Conservation (phyloP, 1,140 invertebrate species). For the Drosophila pruinosa region DNA sequence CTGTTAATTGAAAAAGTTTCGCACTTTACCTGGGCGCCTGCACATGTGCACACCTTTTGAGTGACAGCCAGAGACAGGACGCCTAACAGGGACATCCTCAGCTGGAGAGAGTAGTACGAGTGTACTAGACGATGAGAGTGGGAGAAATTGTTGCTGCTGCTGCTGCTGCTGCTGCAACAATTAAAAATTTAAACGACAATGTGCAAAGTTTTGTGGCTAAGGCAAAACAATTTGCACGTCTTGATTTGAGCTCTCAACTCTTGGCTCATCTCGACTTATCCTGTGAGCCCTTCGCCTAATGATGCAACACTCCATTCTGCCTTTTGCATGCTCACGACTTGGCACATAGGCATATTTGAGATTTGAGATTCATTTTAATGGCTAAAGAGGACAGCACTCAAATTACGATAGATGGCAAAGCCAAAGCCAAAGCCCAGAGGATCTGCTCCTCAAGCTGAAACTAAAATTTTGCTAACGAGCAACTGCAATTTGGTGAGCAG, state of each 20-base stretch:
- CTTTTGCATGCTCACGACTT: conserved; percentile 13
- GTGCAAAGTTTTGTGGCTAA: conserved; percentile 31
- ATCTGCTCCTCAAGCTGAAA: background rate
- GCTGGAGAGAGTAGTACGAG: background rate
- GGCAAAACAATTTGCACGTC: conserved; percentile 36
- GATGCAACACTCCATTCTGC: conserved; percentile 46
- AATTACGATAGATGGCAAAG: conserved; percentile 26
- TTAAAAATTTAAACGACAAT: conserved; percentile 58
- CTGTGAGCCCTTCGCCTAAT: conserved; percentile 46
- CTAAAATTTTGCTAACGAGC: conserved; percentile 32
- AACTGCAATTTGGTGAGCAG: conserved; percentile 8
- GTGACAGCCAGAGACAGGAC: conserved; percentile 49
- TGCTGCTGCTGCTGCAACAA: conserved; percentile 51
- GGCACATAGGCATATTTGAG: conserved; percentile 22
- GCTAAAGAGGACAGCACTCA: conserved; percentile 26
- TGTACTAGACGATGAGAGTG: too few relatives aligned
- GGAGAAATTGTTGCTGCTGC: conserved; percentile 32
- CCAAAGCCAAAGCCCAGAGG: background rate
- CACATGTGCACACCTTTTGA: conserved; percentile 57
- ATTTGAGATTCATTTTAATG: conserved; percentile 61
- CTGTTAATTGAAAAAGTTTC: conserved; percentile 81
- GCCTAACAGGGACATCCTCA: conserved; percentile 11
- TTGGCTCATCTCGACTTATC: conserved; percentile 9
- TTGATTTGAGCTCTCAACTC: conserved; percentile 30
- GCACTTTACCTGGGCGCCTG: conserved; percentile 39